phyloP scores from a whole-genome alignment of 2,113 vertebrate species.

The Nyctibius bracteatus region DNA sequence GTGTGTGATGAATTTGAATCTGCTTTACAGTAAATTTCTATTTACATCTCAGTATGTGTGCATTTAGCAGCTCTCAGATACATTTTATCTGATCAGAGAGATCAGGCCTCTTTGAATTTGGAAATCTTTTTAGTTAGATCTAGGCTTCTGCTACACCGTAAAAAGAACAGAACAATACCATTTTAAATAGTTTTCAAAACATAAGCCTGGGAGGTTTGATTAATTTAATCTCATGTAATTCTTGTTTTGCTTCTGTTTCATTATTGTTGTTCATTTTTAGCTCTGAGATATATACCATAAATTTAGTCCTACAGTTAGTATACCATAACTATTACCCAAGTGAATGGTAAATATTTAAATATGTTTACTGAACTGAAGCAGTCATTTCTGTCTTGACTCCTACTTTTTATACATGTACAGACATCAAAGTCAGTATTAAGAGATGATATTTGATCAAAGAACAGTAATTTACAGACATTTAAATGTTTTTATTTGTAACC shows the following conservation, averaged over 20 bases:
- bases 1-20: background rate
- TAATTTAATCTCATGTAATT: background rate
- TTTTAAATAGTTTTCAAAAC: background rate
- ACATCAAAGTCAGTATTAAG: conserved; percentile 73
- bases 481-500: conserved; percentile 68
- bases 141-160: background rate
- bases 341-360: conserved; percentile 69
- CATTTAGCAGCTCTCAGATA: background rate
- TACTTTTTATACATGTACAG: conserved; percentile 44
- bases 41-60: background rate
- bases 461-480: conserved; percentile 65
- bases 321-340: background rate
- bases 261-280: conserved; percentile 60
- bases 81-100: background rate
- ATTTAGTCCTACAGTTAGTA: background rate
- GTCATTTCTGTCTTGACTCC: conserved; percentile 72
- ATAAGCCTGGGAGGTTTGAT: background rate
- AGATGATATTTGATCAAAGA: conserved; percentile 69
- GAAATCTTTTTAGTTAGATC: background rate
- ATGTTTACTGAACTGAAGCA: conserved; percentile 75
- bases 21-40: background rate
- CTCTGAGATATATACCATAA: background rate
- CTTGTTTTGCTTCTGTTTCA: background rate
- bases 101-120: background rate
- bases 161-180: background rate